phyloP scores from a whole-genome alignment of 1,140 invertebrate species.

The Pseudoatta argentina region DNA sequence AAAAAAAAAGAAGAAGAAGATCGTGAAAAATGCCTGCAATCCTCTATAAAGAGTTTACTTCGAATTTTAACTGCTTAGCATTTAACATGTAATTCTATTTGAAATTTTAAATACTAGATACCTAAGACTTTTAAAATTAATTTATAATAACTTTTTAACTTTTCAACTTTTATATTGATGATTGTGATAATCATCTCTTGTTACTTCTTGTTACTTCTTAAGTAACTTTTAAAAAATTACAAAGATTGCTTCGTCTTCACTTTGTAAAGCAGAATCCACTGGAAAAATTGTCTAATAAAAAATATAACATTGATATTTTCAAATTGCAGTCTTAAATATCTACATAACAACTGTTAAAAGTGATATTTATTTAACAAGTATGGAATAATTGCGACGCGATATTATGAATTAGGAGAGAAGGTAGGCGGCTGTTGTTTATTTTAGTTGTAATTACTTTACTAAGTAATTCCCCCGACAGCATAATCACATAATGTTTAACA shows the following conservation, averaged over 20 bases:
- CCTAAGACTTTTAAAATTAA: not conserved
- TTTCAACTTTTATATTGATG: not conserved
- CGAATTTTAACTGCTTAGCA: not conserved
- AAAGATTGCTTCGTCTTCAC: not conserved
- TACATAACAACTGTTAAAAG: not conserved
- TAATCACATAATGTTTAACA: slow-evolving; percentile 32
- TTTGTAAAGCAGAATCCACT: not conserved
- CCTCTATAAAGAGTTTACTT: slow-evolving; percentile 1
- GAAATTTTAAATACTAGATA: not conserved
- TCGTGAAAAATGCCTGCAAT: not conserved
- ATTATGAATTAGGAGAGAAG: no score
- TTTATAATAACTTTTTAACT: not conserved
- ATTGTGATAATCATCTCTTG: not conserved
- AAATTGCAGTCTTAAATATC: not conserved
- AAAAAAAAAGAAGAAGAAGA: slow-evolving; percentile 2
- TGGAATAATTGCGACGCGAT: not conserved
- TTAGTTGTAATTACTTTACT: not conserved
- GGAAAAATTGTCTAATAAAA: not conserved
- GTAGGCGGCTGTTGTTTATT: not conserved
- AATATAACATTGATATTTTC: slow-evolving; percentile 1
- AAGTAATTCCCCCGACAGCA: not conserved
- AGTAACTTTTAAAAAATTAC: slow-evolving; percentile 1
- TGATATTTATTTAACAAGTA: not conserved
- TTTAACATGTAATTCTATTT: not conserved
- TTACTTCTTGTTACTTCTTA: not conserved